phyloP scores from a whole-genome alignment of 2,797 vertebrate genomes.

The Caiman crocodilus region DNA sequence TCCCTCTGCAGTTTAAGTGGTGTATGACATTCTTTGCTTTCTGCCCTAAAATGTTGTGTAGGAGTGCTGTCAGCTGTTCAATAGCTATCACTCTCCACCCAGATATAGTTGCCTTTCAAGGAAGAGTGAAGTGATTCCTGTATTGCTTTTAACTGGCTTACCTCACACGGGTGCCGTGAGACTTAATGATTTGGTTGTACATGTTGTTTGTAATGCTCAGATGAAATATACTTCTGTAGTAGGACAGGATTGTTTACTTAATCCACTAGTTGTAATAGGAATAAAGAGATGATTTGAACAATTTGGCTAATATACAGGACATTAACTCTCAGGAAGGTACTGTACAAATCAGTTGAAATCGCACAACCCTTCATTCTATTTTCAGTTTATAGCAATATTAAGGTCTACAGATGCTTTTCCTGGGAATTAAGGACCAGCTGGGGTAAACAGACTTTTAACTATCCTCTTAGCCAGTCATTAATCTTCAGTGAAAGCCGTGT shows the following conservation, averaged over 20 bases:
- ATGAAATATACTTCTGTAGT: neutral
- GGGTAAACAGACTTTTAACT: slow-evolving; percentile 77
- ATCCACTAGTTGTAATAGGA: slow-evolving; percentile 40
- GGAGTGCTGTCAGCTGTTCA: slow-evolving; percentile 40
- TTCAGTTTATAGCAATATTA: slow-evolving; percentile 71
- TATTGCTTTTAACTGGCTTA: slow-evolving; percentile 9
- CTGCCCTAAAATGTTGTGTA: neutral
- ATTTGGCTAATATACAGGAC: slow-evolving; percentile 53
- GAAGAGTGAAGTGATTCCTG: slow-evolving; percentile 1
- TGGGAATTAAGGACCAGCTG: slow-evolving; percentile 75
- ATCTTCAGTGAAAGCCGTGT: slow-evolving; percentile 73
- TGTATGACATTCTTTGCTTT: slow-evolving; percentile 7
- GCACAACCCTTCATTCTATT: slow-evolving; percentile 49
- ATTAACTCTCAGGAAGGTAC: slow-evolving; percentile 57
- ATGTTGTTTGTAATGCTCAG: slow-evolving; percentile 9
- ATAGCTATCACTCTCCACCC: neutral
- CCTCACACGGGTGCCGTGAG: rapidly evolving
- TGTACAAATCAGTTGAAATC: slow-evolving; percentile 40
- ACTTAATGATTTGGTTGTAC: neutral
- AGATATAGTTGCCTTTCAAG: slow-evolving; percentile 28
- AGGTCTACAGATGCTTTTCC: slow-evolving; percentile 74
- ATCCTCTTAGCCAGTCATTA: slow-evolving; percentile 76
- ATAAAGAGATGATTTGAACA: slow-evolving; percentile 61
- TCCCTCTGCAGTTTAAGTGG: neutral
- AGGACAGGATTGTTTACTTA: slow-evolving; percentile 54